phyloP scores from a whole-genome alignment of 2,888 invertebrate species.

The Chesias legatella region DNA sequence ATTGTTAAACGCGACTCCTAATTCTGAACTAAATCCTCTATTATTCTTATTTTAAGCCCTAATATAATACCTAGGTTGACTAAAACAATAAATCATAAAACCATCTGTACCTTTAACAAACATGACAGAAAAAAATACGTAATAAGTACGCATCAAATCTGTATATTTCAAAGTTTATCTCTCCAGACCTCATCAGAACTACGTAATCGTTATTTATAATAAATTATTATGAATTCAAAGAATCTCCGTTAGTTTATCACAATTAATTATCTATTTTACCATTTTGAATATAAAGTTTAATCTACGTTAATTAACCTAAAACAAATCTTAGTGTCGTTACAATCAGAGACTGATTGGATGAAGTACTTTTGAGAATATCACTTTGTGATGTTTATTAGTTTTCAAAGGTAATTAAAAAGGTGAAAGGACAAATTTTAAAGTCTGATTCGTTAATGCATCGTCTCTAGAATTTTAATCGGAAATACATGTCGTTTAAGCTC shows the following conservation, averaged over 20 bases:
- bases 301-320: conserved; percentile 14
- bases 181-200: conserved; percentile 22
- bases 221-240: conserved; percentile 7
- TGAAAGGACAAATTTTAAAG: no score
- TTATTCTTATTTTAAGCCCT: no score
- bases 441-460: no score
- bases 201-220: conserved; percentile 22
- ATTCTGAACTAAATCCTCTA: no score
- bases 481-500: no score
- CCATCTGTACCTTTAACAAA: no score
- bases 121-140: no score
- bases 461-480: no score
- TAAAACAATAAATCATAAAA: no score
- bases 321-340: conserved; percentile 38
- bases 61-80: no score
- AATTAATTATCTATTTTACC: conserved; percentile 22
- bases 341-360: conserved; percentile 51
- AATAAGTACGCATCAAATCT: conserved; percentile 7
- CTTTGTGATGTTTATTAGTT: neutral
- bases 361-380: conserved; percentile 1
- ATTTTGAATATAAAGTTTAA: conserved; percentile 14
- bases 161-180: conserved; percentile 13
- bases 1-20: no score
- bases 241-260: conserved; percentile 18
- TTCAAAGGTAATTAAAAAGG: no score